Evolutionary conservation across 2,113 vertebrate species (phyloP), one percentile per base, ranked within the genome.

Genomic region (Phainopepla nitens): DNA sequence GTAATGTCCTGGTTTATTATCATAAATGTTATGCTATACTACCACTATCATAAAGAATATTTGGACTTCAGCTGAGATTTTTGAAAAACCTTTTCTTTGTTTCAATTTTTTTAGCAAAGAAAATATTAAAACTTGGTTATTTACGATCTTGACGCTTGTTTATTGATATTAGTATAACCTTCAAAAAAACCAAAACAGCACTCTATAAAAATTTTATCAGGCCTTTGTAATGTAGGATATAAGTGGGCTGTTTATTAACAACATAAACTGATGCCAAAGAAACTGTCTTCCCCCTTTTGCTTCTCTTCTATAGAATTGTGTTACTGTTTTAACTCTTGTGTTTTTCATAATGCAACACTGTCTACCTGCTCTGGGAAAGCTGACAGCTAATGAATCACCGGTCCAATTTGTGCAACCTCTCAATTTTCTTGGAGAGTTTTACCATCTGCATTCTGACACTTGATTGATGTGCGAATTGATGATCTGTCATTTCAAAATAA

Each of bases 371-470:
- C 68, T 82, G 58, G 62, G 58, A 80, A 80, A 79, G 47, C 79
- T 93, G 79, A 82, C 85, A 88, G 49, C 84, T 93, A 72, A 85
- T 93, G 54, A 90, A 86, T 96, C 79, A 83, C 75, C 27, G 9
- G 62, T 51, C 87, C 50, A 73, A 7, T 92, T 49, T 68, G 71
- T 78, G 82, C 79, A 93, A 35, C 68, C 84, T 86, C 87, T 90
- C 7, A 3, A 15, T 95, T 96, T 95, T 81, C 96, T 88, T 95
- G 79, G 82, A 47, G 89, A 80, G 76, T 88, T 92, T 87, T 82
- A 45, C 58, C 22, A 14, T 92, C 85, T 79, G 68, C 79, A 64
- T 86, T 93, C 82, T 88, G 76, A 73, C 90, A 90, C 85, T 84
- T 94, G 56, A 81, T 77, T 90, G 94, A 53, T 20, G 76, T 73